Conservation (phyloP, 2,888 invertebrate species). For the Polyommatus iphigenia region DNA sequence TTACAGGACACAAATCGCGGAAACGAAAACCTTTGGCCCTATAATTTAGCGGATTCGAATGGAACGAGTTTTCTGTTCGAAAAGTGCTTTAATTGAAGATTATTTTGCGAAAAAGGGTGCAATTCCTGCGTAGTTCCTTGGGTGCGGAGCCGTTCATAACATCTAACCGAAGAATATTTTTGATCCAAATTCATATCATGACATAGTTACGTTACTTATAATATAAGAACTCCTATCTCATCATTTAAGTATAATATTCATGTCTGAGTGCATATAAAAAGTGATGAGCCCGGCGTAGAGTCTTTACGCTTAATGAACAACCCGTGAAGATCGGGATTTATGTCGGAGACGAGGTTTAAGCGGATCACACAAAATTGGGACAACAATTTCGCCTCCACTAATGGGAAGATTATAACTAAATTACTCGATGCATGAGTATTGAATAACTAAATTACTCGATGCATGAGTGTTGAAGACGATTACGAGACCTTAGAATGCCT, state of each 20-base stretch:
- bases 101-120: background rate
- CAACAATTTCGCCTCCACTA: constrained; percentile 26
- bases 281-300: background rate
- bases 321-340: constrained; percentile 24
- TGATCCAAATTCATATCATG: background rate
- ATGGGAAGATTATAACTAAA: constrained; percentile 15
- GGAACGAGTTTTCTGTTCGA: background rate
- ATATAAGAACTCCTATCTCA: background rate
- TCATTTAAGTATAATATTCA: no score
- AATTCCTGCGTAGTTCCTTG: no score
- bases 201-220: background rate
- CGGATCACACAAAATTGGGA: constrained; percentile 27
- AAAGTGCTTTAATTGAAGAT: background rate
- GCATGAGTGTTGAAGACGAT: background rate
- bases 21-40: background rate
- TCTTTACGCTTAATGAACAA: constrained; percentile 7
- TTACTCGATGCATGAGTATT: background rate
- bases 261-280: constrained; percentile 3
- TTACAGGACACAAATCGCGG: background rate
- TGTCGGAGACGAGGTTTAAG: constrained; percentile 27
- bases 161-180: no score
- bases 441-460: constrained; percentile 6
- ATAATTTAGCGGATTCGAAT: background rate
- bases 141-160: no score
- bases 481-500: background rate